Evolutionary conservation across 1,140 invertebrate genomes (phyloP).

Genomic region (Ganaspis sp.): DNA sequence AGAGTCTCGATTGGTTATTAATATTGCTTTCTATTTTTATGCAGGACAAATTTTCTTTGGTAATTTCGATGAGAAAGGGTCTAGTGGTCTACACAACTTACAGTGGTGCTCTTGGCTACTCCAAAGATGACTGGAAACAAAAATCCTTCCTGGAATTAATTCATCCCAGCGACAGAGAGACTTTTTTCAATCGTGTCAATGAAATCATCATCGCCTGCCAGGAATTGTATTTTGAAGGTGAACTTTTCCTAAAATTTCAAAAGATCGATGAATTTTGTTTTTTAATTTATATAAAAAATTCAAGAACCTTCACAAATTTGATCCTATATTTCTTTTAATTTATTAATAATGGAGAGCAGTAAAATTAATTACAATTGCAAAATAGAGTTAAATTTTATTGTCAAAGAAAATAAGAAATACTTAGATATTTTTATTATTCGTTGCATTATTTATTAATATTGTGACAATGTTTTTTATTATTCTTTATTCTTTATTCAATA

Average conservation of each 20-base stretch:
- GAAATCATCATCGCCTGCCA: conserved; percentile 59
- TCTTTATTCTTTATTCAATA: too few relatives aligned
- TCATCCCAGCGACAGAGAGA: conserved; percentile 84
- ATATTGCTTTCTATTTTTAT: conserved; percentile 41
- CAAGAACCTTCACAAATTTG: too few relatives aligned
- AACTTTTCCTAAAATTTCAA: conserved; percentile 28
- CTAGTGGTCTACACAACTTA: conserved; percentile 86
- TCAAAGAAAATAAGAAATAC: too few relatives aligned
- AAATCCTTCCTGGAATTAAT: conserved; percentile 91
- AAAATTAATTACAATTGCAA: too few relatives aligned
- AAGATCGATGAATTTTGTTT: background rate
- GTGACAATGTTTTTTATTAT: too few relatives aligned
- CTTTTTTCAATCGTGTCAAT: conserved; percentile 79
- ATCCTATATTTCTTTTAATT: too few relatives aligned
- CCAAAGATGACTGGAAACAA: conserved; percentile 90
- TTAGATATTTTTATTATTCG: too few relatives aligned
- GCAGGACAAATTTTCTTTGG: conserved; percentile 85
- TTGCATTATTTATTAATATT: too few relatives aligned
- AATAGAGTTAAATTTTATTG: too few relatives aligned
- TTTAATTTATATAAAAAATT: background rate
- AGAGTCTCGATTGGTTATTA: conserved; percentile 22
- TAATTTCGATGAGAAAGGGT: conserved; percentile 89
- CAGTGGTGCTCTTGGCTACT: conserved; percentile 84
- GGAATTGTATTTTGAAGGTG: conserved; percentile 42
- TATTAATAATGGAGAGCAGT: too few relatives aligned